Evolutionary conservation across 2,888 invertebrate genomes (phyloP).

Genomic region (Sarcophaga subvicina): DNA sequence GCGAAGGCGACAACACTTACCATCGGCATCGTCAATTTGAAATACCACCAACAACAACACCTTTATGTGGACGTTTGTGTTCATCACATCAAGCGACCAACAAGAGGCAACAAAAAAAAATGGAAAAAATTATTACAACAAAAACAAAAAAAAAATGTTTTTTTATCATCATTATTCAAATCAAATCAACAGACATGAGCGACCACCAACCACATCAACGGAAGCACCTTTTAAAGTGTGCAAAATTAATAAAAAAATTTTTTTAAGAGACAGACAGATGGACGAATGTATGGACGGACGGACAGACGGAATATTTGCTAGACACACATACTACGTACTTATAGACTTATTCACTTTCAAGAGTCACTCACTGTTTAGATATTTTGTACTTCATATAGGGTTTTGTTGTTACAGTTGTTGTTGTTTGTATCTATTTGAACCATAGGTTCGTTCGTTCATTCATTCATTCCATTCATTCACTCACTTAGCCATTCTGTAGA

Average conservation of each 20-base stretch:
- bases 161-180: conserved; percentile 46
- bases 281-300: background rate
- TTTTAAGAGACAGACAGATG: background rate
- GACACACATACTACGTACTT: background rate
- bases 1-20: background rate
- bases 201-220: conserved; percentile 52
- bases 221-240: conserved; percentile 67
- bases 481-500: conserved; percentile 21
- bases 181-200: conserved; percentile 49
- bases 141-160: background rate
- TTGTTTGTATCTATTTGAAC: conserved; percentile 6
- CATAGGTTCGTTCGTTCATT: conserved; percentile 49
- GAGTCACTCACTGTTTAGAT: background rate
- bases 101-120: background rate
- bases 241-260: conserved; percentile 34
- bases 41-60: conserved; percentile 44
- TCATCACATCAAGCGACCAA: conserved; percentile 4
- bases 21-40: background rate
- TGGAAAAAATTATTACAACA: background rate
- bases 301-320: background rate
- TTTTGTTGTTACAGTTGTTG: conserved; percentile 8
- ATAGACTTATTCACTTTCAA: background rate
- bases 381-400: too few species aligned
- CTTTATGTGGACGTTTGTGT: conserved; percentile 30
- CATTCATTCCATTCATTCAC: too few species aligned